Evolutionary conservation across 2,797 vertebrate genomes (phyloP).

Genomic region (Glyptemys insculpta): DNA sequence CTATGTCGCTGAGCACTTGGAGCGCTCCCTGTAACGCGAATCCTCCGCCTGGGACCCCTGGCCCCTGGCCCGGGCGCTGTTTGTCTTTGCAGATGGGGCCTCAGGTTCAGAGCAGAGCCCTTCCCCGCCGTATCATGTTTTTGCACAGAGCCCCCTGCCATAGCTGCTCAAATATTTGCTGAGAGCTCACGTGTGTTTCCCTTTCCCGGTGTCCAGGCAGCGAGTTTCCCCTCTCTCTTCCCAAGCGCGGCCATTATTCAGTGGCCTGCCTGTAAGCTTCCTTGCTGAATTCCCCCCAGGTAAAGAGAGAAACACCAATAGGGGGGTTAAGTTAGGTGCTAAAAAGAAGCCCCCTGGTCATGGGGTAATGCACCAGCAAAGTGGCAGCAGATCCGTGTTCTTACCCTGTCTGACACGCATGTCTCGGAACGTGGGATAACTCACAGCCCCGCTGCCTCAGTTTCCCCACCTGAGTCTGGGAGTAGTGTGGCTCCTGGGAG

Average conservation of each 20-base stretch:
- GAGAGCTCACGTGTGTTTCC: neutral
- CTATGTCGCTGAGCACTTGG: fast-evolving
- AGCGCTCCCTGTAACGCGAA: fast-evolving
- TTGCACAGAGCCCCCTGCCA: constrained; percentile 31
- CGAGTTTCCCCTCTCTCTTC: neutral
- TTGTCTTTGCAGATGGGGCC: neutral
- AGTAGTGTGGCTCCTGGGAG: too few species aligned
- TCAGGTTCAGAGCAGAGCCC: neutral
- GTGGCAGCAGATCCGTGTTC: neutral
- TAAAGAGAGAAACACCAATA: neutral
- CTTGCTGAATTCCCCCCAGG: neutral
- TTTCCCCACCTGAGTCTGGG: neutral
- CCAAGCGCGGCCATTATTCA: too few species aligned
- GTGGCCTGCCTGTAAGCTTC: neutral
- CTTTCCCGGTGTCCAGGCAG: neutral
- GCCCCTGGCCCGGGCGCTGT: neutral
- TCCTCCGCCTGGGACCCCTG: neutral
- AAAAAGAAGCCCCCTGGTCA: neutral
- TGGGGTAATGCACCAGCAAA: neutral
- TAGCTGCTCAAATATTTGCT: constrained; percentile 69
- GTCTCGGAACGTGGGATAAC: neutral
- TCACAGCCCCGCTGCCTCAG: neutral
- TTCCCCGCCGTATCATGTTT: constrained; percentile 58
- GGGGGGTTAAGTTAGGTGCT: neutral
- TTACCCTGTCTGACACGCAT: neutral